phyloP scores from a whole-genome alignment of 2,113 vertebrate species.

The Percina caprodes region DNA sequence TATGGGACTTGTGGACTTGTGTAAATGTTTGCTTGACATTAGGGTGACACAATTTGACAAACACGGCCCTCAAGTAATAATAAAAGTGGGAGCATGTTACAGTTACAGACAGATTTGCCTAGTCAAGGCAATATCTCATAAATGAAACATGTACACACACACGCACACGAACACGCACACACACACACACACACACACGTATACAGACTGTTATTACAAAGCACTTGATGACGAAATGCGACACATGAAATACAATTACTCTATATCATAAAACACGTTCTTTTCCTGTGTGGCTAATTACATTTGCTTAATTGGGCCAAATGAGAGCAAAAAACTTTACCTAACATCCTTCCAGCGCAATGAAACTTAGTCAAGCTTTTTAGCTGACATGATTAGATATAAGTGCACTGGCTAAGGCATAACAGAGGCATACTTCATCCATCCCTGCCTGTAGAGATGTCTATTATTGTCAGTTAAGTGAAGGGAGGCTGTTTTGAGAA shows the following conservation, averaged over 20 bases:
- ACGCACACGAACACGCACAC: background rate
- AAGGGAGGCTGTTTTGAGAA: constrained; percentile 49
- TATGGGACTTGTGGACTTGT: constrained; percentile 26
- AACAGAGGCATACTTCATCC: constrained; percentile 20
- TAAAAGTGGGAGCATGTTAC: constrained; percentile 23
- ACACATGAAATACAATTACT: constrained; percentile 38
- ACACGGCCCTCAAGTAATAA: constrained; percentile 37
- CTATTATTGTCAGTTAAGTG: constrained; percentile 47
- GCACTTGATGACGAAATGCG: constrained; percentile 38
- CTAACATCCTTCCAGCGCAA: constrained; percentile 15
- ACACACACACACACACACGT: too few relatives aligned
- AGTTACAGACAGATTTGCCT: constrained; percentile 9
- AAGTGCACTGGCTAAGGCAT: constrained; percentile 15
- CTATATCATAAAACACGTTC: constrained; percentile 28
- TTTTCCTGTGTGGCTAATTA: constrained; percentile 52
- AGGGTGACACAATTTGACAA: constrained; percentile 57
- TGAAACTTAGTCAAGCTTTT: constrained; percentile 44
- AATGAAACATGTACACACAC: constrained; percentile 35
- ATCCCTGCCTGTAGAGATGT: constrained; percentile 28
- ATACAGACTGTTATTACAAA: background rate
- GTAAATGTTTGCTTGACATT: constrained; percentile 80
- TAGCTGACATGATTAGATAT: constrained; percentile 55
- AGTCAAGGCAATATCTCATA: constrained; percentile 20
- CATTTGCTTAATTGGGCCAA: constrained; percentile 50
- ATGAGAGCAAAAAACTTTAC: background rate